Percentiles rank a stretch among this genome's conserved stretches.
Conservation (phyloP, 2,113 vertebrate species). For the Ptychochromis oligacanthus region DNA sequence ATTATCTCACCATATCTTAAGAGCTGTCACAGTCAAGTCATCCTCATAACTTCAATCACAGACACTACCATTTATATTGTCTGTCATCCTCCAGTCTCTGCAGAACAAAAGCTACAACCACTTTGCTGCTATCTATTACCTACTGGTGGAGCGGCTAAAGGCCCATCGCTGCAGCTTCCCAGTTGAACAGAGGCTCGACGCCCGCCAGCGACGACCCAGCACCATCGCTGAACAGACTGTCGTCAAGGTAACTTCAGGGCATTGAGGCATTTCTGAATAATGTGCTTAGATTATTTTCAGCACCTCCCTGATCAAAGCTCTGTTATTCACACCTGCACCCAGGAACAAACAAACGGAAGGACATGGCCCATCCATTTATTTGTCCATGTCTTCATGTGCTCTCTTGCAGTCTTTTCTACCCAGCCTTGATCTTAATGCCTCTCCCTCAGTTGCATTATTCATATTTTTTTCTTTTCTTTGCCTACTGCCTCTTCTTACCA, state of each 20-base stretch:
- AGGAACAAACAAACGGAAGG: conserved; percentile 36
- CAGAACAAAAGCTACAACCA: conserved; percentile 99
- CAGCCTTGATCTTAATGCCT: conserved; percentile 57
- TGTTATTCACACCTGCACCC: conserved; percentile 69
- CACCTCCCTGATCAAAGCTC: conserved; percentile 66
- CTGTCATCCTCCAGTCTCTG: conserved; percentile 85
- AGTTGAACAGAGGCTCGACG: conserved; percentile 91
- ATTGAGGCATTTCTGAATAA: conserved; percentile 32
- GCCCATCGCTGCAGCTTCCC: conserved; percentile 97
- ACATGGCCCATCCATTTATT: conserved; percentile 31
- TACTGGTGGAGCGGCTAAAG: conserved; percentile 96
- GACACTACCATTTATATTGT: background rate
- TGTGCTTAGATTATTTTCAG: conserved; percentile 35
- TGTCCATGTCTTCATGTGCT: conserved; percentile 38
- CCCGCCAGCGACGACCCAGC: conserved; percentile 93
- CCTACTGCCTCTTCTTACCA: conserved; percentile 11
- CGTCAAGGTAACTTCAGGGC: conserved; percentile 85
- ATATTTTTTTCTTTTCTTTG: conserved; percentile 44
- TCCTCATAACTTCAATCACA: conserved; percentile 10
- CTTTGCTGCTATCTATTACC: conserved; percentile 98
- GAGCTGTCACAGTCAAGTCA: conserved; percentile 18
- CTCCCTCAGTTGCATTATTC: conserved; percentile 51
- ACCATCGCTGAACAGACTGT: conserved; percentile 93
- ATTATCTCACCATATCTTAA: conserved; percentile 13
- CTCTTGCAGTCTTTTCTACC: background rate